A percentile compares a stretch with the other conserved stretches of the same genome.
These are phyloP conservation scores for Callithrix jacchus DNA, from an alignment of 2,113 vertebrate genomes.

Conservation along the genomic window DNA sequence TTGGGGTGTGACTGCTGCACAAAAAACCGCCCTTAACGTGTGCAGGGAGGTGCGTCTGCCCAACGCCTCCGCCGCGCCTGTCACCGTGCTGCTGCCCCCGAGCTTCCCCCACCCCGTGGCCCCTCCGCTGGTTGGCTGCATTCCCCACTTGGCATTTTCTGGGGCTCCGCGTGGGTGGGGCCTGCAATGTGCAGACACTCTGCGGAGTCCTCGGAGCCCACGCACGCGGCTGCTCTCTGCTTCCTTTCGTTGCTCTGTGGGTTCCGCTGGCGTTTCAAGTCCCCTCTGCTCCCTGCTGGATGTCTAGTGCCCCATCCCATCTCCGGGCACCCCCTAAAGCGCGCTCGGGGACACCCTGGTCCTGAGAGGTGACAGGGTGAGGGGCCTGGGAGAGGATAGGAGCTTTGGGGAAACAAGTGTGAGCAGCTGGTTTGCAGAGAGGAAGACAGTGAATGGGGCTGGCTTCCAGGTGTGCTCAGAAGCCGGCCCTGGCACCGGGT, in stretches of 20 bases:
- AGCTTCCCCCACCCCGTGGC: not conserved
- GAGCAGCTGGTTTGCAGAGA: not conserved
- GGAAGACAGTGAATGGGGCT: no score
- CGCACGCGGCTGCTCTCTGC: rapidly evolving
- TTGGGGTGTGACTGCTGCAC: not conserved
- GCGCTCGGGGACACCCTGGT: no score
- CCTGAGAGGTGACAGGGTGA: not conserved
- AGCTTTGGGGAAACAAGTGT: not conserved
- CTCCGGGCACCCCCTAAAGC: not conserved
- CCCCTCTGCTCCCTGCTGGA: no score
- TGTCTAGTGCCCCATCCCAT: no score
- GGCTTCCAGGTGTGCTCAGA: no score
- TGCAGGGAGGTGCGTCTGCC: not conserved
- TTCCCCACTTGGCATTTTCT: not conserved
- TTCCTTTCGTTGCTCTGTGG: not conserved
- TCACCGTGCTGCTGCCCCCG: no score
- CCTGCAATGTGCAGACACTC: rapidly evolving
- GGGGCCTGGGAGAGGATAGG: not conserved
- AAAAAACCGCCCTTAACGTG: not conserved
- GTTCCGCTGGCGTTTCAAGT: not conserved
- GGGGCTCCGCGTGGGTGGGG: not conserved
- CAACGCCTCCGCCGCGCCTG: no score
- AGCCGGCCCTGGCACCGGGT: no score
- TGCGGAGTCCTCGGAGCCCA: not conserved
- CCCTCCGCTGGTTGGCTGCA: not conserved